phyloP scores from a whole-genome alignment of 1,140 invertebrate genomes.

The Brachystomella parvula region DNA sequence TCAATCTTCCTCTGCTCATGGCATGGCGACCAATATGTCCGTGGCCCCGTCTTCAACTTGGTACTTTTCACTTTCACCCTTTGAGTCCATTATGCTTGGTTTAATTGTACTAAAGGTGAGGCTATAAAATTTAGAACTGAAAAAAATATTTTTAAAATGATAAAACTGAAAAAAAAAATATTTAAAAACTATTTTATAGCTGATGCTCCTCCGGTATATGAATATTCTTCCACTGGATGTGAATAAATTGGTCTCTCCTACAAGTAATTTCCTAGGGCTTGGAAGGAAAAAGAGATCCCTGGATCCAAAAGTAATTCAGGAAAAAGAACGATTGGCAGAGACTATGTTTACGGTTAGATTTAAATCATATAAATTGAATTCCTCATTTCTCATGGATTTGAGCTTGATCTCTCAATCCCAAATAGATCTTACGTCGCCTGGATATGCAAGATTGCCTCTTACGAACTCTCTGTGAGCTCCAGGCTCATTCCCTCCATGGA shows the following conservation, averaged over 20 bases:
- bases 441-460: slow-evolving; percentile 38
- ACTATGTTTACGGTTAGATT: slow-evolving; percentile 36
- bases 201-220: slow-evolving; percentile 29
- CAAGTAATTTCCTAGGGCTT: slow-evolving; percentile 1
- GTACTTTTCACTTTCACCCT: slow-evolving; percentile 35
- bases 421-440: slow-evolving; percentile 33
- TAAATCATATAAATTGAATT: background rate
- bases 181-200: slow-evolving; percentile 12
- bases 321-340: slow-evolving; percentile 34
- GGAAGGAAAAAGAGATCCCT: slow-evolving; percentile 19
- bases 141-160: background rate
- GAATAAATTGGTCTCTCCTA: slow-evolving; percentile 23
- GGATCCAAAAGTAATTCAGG: slow-evolving; percentile 24
- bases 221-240: slow-evolving; percentile 29
- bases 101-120: slow-evolving; percentile 32
- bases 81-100: slow-evolving; percentile 36
- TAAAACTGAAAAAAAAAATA: background rate
- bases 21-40: slow-evolving; percentile 25
- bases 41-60: slow-evolving; percentile 26
- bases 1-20: too few species aligned
- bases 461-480: slow-evolving; percentile 34
- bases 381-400: slow-evolving; percentile 8
- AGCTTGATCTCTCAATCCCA: background rate
- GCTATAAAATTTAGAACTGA: background rate
- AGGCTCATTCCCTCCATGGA: slow-evolving; percentile 31